Evolutionary conservation across 2,113 vertebrate genomes (phyloP), one percentile per base, ranked within the genome.

Genomic region (Sinosuthora webbiana): DNA sequence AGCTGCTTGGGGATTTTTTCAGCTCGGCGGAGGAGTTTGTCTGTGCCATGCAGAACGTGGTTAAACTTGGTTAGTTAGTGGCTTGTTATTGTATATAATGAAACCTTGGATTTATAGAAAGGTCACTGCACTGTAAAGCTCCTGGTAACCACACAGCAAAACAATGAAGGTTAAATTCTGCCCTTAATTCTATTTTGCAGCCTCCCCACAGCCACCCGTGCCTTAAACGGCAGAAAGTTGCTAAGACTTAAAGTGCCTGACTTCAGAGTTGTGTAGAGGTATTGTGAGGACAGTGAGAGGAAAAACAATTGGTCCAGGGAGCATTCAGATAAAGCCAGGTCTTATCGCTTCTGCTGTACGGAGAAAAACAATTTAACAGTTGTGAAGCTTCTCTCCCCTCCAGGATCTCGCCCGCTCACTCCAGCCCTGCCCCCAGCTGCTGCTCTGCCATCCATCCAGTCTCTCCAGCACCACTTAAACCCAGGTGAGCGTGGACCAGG

Each of bases 361-460:
- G 70, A 93, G 89, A 68, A 93, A 93, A 95, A 95, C 75, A 88
- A 82, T 89, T 94, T 81, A 60, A 24, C 35, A 75, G 53, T 37
- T 35, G 71, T 22, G 82, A 41, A 81, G 67, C 49, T 60, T 28
- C 85, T 90, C 64, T 91, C 71, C 83, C 81, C 93, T 94, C 42
- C 89, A 91, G 81, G 81, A 81, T 78, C 63, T 55, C 56, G 10
- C 10, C 47, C 63, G 64, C 45, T 47, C 39, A 0, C 81, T 55
- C 74, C 64, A 53, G 2, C 21, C 63, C 89, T 95, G 89, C 83
- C 79, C 84, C 78, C 78, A 23, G 57, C 76, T 77, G 44, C 87
- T 83, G 53, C 76, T 81, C 60, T 95, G 63, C 68, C 69, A 21
- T 56, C 68, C 73, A 8, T 68, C 93, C 44, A 22, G 64, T 78